These are phyloP conservation scores for Sthenelais limicola DNA, from an alignment of 2,888 invertebrate genomes.

Conservation along the genomic window DNA sequence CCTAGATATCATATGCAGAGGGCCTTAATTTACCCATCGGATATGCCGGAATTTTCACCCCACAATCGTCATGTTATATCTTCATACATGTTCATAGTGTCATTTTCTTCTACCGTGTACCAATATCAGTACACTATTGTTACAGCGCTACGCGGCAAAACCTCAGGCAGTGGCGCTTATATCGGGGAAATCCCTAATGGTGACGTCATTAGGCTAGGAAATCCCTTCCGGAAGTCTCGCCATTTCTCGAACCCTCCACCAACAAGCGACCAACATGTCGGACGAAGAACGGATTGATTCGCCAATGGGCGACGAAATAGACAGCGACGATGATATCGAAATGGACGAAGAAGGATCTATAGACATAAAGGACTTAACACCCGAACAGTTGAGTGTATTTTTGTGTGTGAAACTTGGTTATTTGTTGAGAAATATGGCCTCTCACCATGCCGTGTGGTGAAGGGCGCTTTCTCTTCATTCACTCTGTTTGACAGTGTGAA, in stretches of 20 bases:
- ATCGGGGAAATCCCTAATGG: too few species aligned
- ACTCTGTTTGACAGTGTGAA: not conserved
- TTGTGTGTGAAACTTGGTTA: not conserved
- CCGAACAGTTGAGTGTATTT: slow-evolving; percentile 53
- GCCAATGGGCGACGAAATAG: slow-evolving; percentile 15
- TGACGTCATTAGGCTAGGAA: too few species aligned
- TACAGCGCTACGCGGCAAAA: too few species aligned
- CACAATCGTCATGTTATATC: too few species aligned
- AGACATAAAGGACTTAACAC: slow-evolving; percentile 44
- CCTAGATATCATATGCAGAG: too few species aligned
- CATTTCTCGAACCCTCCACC: slow-evolving; percentile 10
- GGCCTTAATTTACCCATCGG: too few species aligned
- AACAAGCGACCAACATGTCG: slow-evolving; percentile 37
- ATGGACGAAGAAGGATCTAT: slow-evolving; percentile 41
- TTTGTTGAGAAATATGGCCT: not conserved
- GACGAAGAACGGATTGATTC: slow-evolving; percentile 34
- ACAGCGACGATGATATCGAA: slow-evolving; percentile 42
- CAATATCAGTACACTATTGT: too few species aligned
- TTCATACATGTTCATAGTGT: too few species aligned
- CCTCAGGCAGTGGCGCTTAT: too few species aligned
- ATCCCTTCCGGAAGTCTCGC: slow-evolving; percentile 39
- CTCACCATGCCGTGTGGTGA: not conserved
- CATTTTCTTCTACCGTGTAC: too few species aligned
- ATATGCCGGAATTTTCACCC: too few species aligned
- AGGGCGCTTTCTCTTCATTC: not conserved